phyloP scores from a whole-genome alignment of 2,797 vertebrate genomes.

The Cyclura pinguis region DNA sequence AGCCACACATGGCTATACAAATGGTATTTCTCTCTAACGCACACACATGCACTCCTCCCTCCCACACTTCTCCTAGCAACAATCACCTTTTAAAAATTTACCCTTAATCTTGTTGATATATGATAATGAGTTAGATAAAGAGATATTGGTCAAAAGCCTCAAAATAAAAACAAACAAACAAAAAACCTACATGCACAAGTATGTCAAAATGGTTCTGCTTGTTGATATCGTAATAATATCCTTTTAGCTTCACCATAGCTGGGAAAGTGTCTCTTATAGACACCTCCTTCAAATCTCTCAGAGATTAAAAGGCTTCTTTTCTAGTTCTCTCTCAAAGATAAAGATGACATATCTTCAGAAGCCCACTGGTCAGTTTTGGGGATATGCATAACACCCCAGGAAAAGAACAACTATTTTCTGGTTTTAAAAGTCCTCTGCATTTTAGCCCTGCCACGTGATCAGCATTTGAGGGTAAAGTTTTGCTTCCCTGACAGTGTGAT shows the following conservation, averaged over 20 bases:
- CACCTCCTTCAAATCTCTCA: neutral
- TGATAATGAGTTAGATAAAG: no score
- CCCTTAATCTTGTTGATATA: no score
- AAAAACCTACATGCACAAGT: neutral
- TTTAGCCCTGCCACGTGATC: no score
- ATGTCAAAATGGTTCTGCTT: neutral
- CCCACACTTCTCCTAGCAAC: neutral
- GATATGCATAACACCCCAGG: neutral
- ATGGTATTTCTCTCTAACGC: neutral
- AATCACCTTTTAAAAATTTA: neutral
- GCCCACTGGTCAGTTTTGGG: neutral
- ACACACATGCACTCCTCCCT: no score
- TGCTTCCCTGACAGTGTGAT: no score
- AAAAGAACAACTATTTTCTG: neutral
- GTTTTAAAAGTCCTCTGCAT: no score
- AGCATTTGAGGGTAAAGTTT: no score
- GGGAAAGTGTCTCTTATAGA: neutral
- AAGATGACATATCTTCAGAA: neutral
- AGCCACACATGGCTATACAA: neutral
- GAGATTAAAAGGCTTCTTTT: neutral
- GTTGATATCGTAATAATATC: neutral
- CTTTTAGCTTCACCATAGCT: neutral
- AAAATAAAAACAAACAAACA: neutral
- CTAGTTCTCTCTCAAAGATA: no score
- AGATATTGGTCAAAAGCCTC: neutral